phyloP scores from a whole-genome alignment of 2,888 invertebrate genomes.

The Pollenia labialis region DNA sequence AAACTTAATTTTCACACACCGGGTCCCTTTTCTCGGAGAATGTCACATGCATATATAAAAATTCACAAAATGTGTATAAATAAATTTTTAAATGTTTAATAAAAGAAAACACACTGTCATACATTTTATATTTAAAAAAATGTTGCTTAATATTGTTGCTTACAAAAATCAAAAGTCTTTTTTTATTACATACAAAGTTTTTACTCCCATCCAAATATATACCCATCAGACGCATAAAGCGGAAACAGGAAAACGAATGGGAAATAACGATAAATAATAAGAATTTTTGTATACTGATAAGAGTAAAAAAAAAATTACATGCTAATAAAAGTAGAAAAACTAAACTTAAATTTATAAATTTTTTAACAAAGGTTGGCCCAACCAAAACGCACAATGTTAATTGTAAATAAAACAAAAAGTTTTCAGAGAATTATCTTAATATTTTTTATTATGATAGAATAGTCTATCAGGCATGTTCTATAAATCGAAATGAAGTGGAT shows the following conservation, averaged over 20 bases:
- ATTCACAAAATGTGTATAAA: conserved; percentile 37
- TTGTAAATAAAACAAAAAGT: too few relatives aligned
- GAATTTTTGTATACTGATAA: background rate
- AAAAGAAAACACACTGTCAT: background rate
- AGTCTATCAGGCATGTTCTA: too few relatives aligned
- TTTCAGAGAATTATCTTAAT: too few relatives aligned
- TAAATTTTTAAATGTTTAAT: conserved; percentile 32
- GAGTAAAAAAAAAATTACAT: background rate
- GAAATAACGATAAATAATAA: conserved; percentile 35
- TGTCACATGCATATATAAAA: too few relatives aligned
- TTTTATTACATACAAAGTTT: background rate
- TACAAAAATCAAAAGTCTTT: conserved; percentile 4
- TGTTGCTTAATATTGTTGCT: conserved; percentile 17
- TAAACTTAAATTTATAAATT: background rate
- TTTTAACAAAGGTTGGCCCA: too few relatives aligned
- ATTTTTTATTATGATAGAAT: too few relatives aligned
- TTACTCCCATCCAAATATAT: background rate
- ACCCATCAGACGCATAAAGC: conserved; percentile 10
- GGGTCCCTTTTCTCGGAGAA: too few relatives aligned
- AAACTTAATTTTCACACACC: too few relatives aligned
- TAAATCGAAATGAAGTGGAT: too few relatives aligned
- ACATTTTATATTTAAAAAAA: too few relatives aligned
- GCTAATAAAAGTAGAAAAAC: background rate
- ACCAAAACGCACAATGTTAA: too few relatives aligned
- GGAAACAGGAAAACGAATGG: conserved; percentile 61